A percentile compares a stretch with the other conserved stretches of the same genome.
Conservation (phyloP, 2,888 invertebrate species). For the Cantharis flavilabris region DNA sequence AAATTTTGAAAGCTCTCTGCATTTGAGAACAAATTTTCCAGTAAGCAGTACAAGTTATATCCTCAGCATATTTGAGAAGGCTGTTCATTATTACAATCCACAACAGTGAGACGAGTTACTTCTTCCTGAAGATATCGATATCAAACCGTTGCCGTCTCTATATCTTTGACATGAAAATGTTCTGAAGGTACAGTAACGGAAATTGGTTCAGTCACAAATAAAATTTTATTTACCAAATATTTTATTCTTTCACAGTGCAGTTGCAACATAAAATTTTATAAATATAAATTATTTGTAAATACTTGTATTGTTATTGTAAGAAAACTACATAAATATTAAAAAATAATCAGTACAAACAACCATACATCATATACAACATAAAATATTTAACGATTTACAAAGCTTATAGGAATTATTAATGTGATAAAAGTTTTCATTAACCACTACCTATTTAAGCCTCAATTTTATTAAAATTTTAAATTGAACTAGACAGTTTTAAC, state of each 20-base stretch:
- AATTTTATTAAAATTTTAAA: not conserved
- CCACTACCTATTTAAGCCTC: not conserved
- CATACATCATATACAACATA: conserved; percentile 1
- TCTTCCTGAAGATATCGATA: too few relatives aligned
- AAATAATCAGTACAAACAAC: conserved; percentile 1
- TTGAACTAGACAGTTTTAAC: not conserved
- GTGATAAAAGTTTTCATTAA: not conserved
- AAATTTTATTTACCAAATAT: not conserved
- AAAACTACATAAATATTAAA: not conserved
- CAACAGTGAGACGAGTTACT: too few relatives aligned
- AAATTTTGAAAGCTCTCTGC: too few relatives aligned
- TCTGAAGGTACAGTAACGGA: not conserved
- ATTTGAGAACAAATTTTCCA: too few relatives aligned
- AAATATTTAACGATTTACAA: not conserved
- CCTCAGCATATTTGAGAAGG: too few relatives aligned
- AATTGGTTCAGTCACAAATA: not conserved
- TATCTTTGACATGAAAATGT: too few relatives aligned
- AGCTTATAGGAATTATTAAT: not conserved
- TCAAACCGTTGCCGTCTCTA: too few relatives aligned
- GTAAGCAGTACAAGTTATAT: too few relatives aligned
- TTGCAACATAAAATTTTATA: conserved; percentile 1
- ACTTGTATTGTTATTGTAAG: not conserved
- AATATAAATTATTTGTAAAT: conserved; percentile 2
- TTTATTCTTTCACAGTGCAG: not conserved
- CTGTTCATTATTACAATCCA: too few relatives aligned